Percentiles rank a stretch among this genome's conserved stretches.
phyloP scores from a whole-genome alignment of 1,140 invertebrate genomes.

The Trigoniulus corallinus region DNA sequence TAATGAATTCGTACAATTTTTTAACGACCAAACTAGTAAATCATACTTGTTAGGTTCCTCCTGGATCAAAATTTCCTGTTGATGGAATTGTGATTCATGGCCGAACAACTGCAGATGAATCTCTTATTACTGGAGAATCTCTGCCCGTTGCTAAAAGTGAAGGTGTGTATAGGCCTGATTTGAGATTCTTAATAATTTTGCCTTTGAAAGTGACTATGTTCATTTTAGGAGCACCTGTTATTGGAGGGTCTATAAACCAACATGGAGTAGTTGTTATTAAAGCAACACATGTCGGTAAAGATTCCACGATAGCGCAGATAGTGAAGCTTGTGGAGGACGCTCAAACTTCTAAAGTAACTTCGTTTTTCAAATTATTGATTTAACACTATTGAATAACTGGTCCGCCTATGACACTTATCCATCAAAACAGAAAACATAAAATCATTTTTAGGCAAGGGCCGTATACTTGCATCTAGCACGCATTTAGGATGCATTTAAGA shows the following conservation, averaged over 20 bases:
- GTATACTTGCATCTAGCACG: no score
- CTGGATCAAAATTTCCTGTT: constrained; percentile 83
- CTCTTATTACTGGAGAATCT: constrained; percentile 93
- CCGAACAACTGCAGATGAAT: constrained; percentile 86
- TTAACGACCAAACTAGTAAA: no score
- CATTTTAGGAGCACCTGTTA: constrained; percentile 67
- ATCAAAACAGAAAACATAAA: no score
- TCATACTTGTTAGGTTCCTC: constrained; percentile 36
- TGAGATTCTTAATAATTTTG: no score
- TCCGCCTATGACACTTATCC: no score
- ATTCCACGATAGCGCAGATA: constrained; percentile 90
- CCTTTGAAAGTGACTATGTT: no score
- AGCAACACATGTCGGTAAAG: constrained; percentile 91
- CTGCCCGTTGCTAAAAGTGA: constrained; percentile 88
- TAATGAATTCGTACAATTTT: no score
- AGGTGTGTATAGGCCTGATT: no score
- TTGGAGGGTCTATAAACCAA: constrained; percentile 94
- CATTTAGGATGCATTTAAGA: no score
- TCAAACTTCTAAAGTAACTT: constrained; percentile 66
- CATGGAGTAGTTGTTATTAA: constrained; percentile 73
- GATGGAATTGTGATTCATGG: constrained; percentile 86
- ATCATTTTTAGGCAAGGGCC: no score
- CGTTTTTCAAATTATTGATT: not conserved
- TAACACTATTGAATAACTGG: constrained; percentile 17
- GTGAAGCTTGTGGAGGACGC: constrained; percentile 93